These are phyloP conservation scores for Vesta saturnalis DNA, from an alignment of 2,888 invertebrate genomes.

Conservation along the genomic window DNA sequence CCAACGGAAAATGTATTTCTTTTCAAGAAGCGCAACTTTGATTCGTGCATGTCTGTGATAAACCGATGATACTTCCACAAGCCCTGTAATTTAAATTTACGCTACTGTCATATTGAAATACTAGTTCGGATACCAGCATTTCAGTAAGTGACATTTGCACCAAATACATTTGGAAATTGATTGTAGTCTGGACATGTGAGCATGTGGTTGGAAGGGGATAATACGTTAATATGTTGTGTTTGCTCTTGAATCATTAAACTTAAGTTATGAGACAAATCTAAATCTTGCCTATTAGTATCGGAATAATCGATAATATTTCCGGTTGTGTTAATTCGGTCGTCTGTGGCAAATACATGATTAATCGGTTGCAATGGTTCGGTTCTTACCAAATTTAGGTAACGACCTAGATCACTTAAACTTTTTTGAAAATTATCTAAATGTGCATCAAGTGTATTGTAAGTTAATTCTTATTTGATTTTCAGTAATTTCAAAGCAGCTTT, in stretches of 20 bases:
- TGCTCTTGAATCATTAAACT: neutral
- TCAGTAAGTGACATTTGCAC: neutral
- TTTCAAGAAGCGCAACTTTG: conserved; percentile 25
- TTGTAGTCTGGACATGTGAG: no score
- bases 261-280: neutral
- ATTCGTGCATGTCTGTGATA: neutral
- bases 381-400: neutral
- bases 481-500: conserved; percentile 53
- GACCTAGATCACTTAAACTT: conserved; percentile 13
- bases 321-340: neutral
- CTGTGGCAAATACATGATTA: no score
- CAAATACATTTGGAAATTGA: neutral
- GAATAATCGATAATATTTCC: neutral
- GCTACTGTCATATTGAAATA: neutral
- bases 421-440: conserved; percentile 34
- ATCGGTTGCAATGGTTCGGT: neutral
- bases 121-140: neutral
- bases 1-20: conserved; percentile 36
- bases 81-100: neutral
- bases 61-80: no score
- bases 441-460: conserved; percentile 44
- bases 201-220: no score
- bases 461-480: conserved; percentile 48
- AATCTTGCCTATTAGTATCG: neutral
- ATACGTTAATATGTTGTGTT: neutral